phyloP scores from a whole-genome alignment of 2,888 invertebrate genomes.

The Stictocephala bisonia region DNA sequence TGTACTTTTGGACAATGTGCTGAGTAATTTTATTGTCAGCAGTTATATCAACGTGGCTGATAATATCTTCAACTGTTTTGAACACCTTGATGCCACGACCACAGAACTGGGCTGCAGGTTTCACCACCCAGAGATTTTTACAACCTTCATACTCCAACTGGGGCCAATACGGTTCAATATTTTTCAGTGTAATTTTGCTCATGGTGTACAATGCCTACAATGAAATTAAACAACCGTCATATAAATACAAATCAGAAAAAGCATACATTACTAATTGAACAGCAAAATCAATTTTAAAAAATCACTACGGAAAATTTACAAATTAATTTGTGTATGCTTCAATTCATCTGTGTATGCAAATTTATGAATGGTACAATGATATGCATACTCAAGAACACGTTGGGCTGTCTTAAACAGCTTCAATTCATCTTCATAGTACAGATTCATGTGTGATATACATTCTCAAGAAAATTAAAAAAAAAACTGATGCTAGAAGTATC shows the following conservation, averaged over 20 bases:
- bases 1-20: conserved; percentile 96
- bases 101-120: conserved; percentile 93
- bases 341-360: too few species aligned
- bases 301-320: neutral
- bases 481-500: too few species aligned
- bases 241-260: neutral
- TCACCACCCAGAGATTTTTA: conserved; percentile 93
- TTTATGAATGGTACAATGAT: too few species aligned
- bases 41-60: conserved; percentile 70
- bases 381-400: too few species aligned
- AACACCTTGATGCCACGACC: conserved; percentile 90
- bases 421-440: too few species aligned
- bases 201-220: conserved; percentile 67
- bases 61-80: conserved; percentile 87
- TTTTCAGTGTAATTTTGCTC: conserved; percentile 72
- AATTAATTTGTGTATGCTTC: too few species aligned
- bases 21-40: conserved; percentile 67
- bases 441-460: too few species aligned
- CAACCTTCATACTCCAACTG: conserved; percentile 87
- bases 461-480: too few species aligned
- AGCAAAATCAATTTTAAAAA: conserved; percentile 4
- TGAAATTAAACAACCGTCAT: neutral
- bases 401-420: too few species aligned
- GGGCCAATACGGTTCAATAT: conserved; percentile 80
- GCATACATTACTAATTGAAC: neutral